Base-by-base conservation (phyloP, 2,797 vertebrate genomes). In the Crenichthys baileyi region DNA sequence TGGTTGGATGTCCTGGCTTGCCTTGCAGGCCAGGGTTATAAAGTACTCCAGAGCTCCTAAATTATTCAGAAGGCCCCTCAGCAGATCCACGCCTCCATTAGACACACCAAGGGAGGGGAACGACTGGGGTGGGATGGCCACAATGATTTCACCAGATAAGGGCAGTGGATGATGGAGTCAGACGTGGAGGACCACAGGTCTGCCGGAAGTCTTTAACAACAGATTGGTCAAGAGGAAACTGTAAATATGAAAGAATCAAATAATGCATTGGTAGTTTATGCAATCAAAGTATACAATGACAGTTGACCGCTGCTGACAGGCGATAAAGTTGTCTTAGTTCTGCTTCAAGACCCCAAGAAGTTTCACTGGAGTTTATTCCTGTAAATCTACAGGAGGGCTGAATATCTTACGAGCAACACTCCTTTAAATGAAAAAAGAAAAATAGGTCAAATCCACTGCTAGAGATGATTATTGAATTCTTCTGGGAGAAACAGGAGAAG, bases 41-140 rank as follows among this genome's bases (percentile, higher is more conserved):
- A 92, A 94, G 92, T 94, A 91, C 93, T 90, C 90, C 89, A 91
- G 86, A 89, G 92, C 92, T 92, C 83, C 92, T 96, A 89, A 96
- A 96, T 96, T 95, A 96, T 96, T 96, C 93, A 96, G 87, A 70
- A 93, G 82, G 72, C 82, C 90, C 87, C 89, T 74, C 90, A 87
- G 88, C 90, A 90, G 85, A 87, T 84, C 83, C 39, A 80, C 79
- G 81, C 89, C 82, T 95, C 95, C 94, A 95, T 96, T 96, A 95
- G 90, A 92, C 74, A 80, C 74, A 82, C 70, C 67, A 73, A 55
- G n/a, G 72, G 61, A 60, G 71, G 76, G 63, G 60, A 26, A 48
- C 2, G 56, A 13, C 71, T 11, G 78, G 79, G 60, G 5, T 15
- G 51, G 26, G 61, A n/a, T 13, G 80, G 63, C 75, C 80, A 76